phyloP scores from a whole-genome alignment of 1,140 invertebrate species.

The Uloborus diversus region DNA sequence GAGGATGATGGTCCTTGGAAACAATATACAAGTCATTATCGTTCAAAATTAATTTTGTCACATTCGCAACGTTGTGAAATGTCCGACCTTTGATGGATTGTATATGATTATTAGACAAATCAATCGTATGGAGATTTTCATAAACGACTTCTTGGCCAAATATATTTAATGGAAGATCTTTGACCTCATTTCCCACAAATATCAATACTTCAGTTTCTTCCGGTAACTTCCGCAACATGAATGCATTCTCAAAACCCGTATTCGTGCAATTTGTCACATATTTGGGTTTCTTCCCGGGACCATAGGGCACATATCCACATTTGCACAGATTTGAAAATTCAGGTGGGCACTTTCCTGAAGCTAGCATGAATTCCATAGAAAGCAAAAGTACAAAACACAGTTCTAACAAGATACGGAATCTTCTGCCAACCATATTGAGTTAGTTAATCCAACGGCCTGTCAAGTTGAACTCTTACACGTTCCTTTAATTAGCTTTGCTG shows the following conservation, averaged over 20 bases:
- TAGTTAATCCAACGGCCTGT: too few relatives aligned
- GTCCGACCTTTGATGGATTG: slow-evolving; percentile 78
- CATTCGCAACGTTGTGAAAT: slow-evolving; percentile 78
- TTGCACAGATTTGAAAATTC: slow-evolving; percentile 62
- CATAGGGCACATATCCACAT: slow-evolving; percentile 63
- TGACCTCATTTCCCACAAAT: slow-evolving; percentile 77
- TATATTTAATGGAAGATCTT: slow-evolving; percentile 75
- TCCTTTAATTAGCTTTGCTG: too few relatives aligned
- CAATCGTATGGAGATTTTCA: slow-evolving; percentile 73
- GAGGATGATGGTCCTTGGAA: slow-evolving; percentile 73
- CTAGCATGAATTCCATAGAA: background rate
- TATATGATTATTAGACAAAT: slow-evolving; percentile 82
- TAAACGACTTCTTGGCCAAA: slow-evolving; percentile 74
- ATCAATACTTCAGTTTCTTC: slow-evolving; percentile 75
- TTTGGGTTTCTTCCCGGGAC: slow-evolving; percentile 57
- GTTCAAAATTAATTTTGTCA: slow-evolving; percentile 77
- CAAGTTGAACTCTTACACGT: too few relatives aligned
- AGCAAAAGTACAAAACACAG: background rate
- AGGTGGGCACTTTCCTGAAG: slow-evolving; percentile 59
- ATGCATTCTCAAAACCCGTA: slow-evolving; percentile 70
- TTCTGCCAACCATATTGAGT: too few relatives aligned
- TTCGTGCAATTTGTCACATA: slow-evolving; percentile 81
- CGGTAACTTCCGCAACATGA: slow-evolving; percentile 73
- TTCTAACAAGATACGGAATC: too few relatives aligned
- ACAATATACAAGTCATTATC: slow-evolving; percentile 77